Evolutionary conservation across 1,140 invertebrate genomes (phyloP).

Genomic region (Periplaneta americana): DNA sequence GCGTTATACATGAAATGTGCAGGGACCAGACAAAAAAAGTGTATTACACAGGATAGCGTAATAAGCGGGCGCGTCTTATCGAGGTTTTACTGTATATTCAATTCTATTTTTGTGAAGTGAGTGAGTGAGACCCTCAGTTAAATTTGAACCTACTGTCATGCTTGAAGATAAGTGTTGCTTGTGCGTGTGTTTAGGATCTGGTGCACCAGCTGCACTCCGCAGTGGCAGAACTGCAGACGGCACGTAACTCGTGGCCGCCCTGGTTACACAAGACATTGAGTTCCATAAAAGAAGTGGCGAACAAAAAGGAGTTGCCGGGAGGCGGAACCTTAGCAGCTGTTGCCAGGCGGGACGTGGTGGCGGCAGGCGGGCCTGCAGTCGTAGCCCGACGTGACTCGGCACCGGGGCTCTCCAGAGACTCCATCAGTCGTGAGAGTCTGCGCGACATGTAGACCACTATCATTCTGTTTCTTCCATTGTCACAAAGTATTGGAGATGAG

Average conservation of each 20-base stretch:
- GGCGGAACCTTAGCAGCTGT: background rate
- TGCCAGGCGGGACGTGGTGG: background rate
- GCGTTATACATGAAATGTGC: no score
- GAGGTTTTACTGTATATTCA: no score
- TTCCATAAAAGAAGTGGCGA: slow-evolving; percentile 60
- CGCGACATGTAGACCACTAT: background rate
- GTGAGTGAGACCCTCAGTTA: no score
- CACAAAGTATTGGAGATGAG: background rate
- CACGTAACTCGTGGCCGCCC: slow-evolving; percentile 70
- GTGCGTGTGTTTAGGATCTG: slow-evolving; percentile 58
- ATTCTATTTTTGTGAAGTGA: no score
- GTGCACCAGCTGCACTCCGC: slow-evolving; percentile 87
- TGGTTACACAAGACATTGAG: slow-evolving; percentile 88
- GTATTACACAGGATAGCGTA: no score
- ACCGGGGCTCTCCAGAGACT: slow-evolving; percentile 10
- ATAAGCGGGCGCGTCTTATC: no score
- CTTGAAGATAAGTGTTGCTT: no score
- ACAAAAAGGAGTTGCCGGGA: slow-evolving; percentile 27
- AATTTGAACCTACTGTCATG: no score
- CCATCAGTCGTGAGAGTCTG: slow-evolving; percentile 14
- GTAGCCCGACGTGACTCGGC: slow-evolving; percentile 12
- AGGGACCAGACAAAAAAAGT: no score
- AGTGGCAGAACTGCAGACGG: slow-evolving; percentile 71
- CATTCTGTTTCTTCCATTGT: background rate
- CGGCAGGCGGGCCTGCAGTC: background rate